phyloP scores from a whole-genome alignment of 2,797 vertebrate genomes.

The Apogon talboti region DNA sequence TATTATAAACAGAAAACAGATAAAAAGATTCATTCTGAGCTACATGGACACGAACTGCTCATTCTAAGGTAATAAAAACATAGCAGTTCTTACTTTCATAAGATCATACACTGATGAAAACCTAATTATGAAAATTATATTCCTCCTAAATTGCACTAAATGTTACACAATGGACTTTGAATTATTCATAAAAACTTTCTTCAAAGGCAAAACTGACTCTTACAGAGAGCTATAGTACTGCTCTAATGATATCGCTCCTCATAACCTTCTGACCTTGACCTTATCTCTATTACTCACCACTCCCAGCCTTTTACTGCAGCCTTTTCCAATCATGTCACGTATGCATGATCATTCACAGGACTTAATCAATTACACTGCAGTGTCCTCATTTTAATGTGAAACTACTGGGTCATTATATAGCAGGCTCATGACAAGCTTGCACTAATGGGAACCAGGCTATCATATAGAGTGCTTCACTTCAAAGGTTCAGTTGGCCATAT shows the following conservation, averaged over 20 bases:
- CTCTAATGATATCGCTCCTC: neutral
- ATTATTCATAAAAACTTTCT: too few species aligned
- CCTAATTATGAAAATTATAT: too few species aligned
- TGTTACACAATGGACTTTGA: too few species aligned
- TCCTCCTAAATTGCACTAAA: too few species aligned
- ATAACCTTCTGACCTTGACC: neutral
- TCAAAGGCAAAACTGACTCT: too few species aligned
- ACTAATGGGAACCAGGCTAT: slow-evolving; percentile 7
- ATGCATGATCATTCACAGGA: neutral
- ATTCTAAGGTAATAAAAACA: too few species aligned
- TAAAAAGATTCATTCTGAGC: too few species aligned
- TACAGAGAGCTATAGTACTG: neutral
- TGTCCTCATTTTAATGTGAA: slow-evolving; percentile 18
- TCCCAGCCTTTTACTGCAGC: neutral
- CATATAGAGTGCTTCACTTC: slow-evolving; percentile 41
- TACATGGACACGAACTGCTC: too few species aligned
- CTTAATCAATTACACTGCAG: slow-evolving; percentile 12
- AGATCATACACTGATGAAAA: too few species aligned
- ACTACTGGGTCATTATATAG: neutral
- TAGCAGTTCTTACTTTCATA: too few species aligned
- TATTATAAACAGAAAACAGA: too few species aligned
- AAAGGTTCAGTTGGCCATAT: slow-evolving; percentile 42
- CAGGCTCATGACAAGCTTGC: slow-evolving; percentile 23
- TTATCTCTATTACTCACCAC: slow-evolving; percentile 8
- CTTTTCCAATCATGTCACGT: neutral